phyloP scores from a whole-genome alignment of 37 sponge, comb jelly and placozoan species.

The Diacarnus erythraeanus region DNA sequence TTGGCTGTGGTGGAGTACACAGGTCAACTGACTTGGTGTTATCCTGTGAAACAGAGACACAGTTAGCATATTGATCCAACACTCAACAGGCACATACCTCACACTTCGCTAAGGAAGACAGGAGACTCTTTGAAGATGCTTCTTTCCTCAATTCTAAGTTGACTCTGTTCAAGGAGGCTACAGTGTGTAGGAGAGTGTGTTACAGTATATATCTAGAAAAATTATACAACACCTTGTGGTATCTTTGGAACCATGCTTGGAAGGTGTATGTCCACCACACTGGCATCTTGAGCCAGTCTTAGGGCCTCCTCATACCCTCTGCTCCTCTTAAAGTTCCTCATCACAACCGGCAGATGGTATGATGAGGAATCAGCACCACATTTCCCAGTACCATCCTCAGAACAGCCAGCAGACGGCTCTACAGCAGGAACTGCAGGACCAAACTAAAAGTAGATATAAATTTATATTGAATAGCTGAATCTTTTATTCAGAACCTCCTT shows the following conservation, averaged over 20 bases:
- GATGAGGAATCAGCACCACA: neutral
- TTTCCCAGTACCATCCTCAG: neutral
- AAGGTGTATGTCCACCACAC: slow-evolving; percentile 26
- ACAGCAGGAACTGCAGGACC: neutral
- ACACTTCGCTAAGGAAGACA: slow-evolving; percentile 18
- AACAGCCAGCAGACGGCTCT: neutral
- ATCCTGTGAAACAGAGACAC: too few relatives aligned
- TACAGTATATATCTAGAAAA: too few relatives aligned
- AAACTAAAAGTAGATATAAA: slow-evolving; percentile 17
- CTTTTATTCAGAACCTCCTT: slow-evolving; percentile 29
- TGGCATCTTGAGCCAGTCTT: slow-evolving; percentile 11
- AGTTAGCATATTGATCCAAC: too few relatives aligned
- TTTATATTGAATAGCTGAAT: neutral
- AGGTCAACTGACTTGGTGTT: neutral
- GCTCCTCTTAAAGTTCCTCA: slow-evolving; percentile 3
- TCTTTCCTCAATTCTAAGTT: neutral
- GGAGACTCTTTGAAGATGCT: slow-evolving; percentile 4
- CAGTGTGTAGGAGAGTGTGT: neutral
- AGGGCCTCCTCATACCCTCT: slow-evolving; percentile 1
- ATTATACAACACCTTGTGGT: too few relatives aligned
- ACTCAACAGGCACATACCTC: slow-evolving; percentile 20
- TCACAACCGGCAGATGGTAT: slow-evolving; percentile 1
- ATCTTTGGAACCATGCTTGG: slow-evolving; percentile 17
- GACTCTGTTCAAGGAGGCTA: slow-evolving; percentile 26
- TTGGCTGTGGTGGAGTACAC: neutral